Evolutionary conservation across 2,888 invertebrate genomes (phyloP).

Genomic region (Scaptomyza reducta): DNA sequence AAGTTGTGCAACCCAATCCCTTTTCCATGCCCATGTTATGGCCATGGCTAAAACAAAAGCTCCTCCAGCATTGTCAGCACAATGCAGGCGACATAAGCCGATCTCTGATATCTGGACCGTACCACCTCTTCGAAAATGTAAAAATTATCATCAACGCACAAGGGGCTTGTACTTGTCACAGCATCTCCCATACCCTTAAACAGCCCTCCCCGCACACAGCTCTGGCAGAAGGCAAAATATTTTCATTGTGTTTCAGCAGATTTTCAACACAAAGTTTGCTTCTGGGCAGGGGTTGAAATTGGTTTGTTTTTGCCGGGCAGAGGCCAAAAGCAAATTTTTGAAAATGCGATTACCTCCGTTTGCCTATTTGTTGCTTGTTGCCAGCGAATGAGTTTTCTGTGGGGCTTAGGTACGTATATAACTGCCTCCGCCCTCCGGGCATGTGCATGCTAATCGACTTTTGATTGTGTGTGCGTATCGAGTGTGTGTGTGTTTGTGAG

Average conservation of each 20-base stretch:
- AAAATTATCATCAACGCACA: slow-evolving; percentile 78
- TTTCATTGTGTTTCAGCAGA: slow-evolving; percentile 81
- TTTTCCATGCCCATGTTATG: slow-evolving; percentile 2
- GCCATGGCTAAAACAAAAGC: slow-evolving; percentile 65
- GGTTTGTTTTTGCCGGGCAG: slow-evolving; percentile 52
- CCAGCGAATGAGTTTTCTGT: slow-evolving; percentile 21
- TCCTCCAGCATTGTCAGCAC: slow-evolving; percentile 77
- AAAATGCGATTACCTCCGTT: slow-evolving; percentile 82
- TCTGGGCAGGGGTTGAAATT: slow-evolving; percentile 62
- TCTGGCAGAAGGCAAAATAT: slow-evolving; percentile 62
- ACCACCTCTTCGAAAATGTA: slow-evolving; percentile 45
- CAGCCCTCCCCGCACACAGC: slow-evolving; percentile 1
- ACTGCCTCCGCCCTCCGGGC: slow-evolving; percentile 38
- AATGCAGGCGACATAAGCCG: slow-evolving; percentile 83
- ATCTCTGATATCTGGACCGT: slow-evolving; percentile 76
- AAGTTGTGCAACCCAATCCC: slow-evolving; percentile 13
- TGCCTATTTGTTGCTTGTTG: slow-evolving; percentile 78
- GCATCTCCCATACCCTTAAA: slow-evolving; percentile 7
- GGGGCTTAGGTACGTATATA: slow-evolving; percentile 16
- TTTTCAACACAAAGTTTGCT: slow-evolving; percentile 61
- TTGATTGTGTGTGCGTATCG: slow-evolving; percentile 57
- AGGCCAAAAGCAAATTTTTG: slow-evolving; percentile 31
- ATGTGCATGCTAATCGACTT: slow-evolving; percentile 79
- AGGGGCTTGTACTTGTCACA: slow-evolving; percentile 80
- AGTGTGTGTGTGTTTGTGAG: slow-evolving; percentile 36